Base-by-base conservation (phyloP, 1,140 invertebrate genomes). In the Riptortus pedestris region DNA sequence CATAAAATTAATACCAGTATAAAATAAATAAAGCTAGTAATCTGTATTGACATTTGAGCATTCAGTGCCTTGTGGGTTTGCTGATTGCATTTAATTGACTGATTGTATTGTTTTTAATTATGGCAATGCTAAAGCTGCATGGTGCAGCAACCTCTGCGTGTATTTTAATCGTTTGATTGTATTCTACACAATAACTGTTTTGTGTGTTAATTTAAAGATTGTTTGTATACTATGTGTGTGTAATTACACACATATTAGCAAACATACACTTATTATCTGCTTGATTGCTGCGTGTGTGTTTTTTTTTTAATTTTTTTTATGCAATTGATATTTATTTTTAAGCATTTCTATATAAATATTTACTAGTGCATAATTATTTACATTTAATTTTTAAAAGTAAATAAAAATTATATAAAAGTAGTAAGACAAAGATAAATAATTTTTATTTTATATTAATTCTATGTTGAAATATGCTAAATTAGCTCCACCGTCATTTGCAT, bases 111-210 rank as follows among this genome's bases (percentile, higher is more conserved):
- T 31, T 31, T 29, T 59, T 59, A 31, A 16, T 31, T 59, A 12
- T 59, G 31, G 27, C 57, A 59, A 33, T 59, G 63, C 63, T 64
- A 52, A 31, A 57, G 63, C 63, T 64, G 63, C 52, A 64, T 64
- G 51, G 58, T 20, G 61, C 61, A 59, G 57, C 57, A 33, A 33
- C 18, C 57, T 20, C 33, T 59, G 28, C 57, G 31, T 59, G 18
- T 59, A 38, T 31, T 31, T n/a, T 59, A 18, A 31, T 31, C 18
- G 16, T 20, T 59, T 31, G 14, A 31, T 20, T 24, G 9, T 59
- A 59, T 29, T 20, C n/a, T 59, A 31, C 28, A 31, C 28, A 31
- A 18, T 59, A 18, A 7, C 33, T 59, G 26, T 59, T 59, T 59
- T 59, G 57, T 18, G 57, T 59, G 57, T 59, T 33, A 16, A 5